These are phyloP conservation scores for Acromyrmex echinatior DNA, from an alignment of 1,140 invertebrate genomes.

Conservation along the genomic window DNA sequence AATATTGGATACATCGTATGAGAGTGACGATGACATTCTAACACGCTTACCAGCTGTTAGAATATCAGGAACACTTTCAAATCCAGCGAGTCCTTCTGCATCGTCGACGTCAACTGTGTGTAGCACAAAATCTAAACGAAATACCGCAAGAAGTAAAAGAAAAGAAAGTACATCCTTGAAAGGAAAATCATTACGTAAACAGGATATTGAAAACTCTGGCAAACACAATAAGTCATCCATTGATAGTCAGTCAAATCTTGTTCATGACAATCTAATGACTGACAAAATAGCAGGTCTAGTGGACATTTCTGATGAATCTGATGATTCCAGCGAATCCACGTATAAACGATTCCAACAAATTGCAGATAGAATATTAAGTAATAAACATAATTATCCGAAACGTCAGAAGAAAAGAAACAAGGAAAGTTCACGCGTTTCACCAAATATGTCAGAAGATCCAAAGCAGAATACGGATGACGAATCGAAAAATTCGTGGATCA, in stretches of 20 bases:
- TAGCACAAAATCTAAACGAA: background rate
- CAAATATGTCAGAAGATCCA: background rate
- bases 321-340: slow-evolving; percentile 8
- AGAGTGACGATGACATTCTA: slow-evolving; percentile 75
- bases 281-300: background rate
- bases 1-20: background rate
- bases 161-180: background rate
- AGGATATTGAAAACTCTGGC: background rate
- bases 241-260: background rate
- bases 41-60: slow-evolving; percentile 74
- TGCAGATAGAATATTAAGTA: slow-evolving; percentile 27
- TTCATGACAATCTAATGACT: background rate
- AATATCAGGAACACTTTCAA: slow-evolving; percentile 74
- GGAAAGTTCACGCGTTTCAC: background rate
- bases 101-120: slow-evolving; percentile 5
- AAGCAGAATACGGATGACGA: background rate
- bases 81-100: slow-evolving; percentile 68
- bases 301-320: slow-evolving; percentile 29
- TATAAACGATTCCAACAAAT: slow-evolving; percentile 43
- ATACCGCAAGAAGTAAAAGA: background rate
- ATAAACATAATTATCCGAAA: background rate
- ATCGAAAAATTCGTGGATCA: background rate
- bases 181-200: background rate
- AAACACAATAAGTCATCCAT: background rate
- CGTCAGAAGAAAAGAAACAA: background rate